phyloP scores from a whole-genome alignment of 2,888 invertebrate genomes.

The Gymnosoma rotundatum region DNA sequence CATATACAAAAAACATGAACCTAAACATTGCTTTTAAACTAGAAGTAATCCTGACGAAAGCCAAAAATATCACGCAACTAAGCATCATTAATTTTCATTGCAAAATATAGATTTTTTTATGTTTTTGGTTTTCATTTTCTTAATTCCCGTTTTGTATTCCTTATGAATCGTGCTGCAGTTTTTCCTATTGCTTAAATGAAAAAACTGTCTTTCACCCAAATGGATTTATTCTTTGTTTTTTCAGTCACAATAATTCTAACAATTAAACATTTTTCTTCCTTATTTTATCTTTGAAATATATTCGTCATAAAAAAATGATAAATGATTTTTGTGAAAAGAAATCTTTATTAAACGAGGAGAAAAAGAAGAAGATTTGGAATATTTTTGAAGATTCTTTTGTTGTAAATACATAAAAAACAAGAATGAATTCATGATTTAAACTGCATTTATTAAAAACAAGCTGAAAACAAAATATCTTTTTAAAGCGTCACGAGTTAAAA shows the following conservation, averaged over 20 bases:
- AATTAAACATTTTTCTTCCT: slow-evolving; percentile 7
- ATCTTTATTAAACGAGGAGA: slow-evolving; percentile 16
- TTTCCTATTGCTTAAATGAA: slow-evolving; percentile 9
- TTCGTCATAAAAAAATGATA: slow-evolving; percentile 50
- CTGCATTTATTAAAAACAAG: background rate
- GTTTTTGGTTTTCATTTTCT: background rate
- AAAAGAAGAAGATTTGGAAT: slow-evolving; percentile 2
- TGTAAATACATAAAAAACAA: slow-evolving; percentile 1
- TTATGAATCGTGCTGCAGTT: slow-evolving; percentile 18
- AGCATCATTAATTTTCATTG: slow-evolving; percentile 46
- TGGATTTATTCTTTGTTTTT: slow-evolving; percentile 1
- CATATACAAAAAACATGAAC: too few species aligned
- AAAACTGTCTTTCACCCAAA: slow-evolving; percentile 11
- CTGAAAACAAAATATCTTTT: background rate
- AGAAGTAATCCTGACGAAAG: background rate
- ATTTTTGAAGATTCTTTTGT: slow-evolving; percentile 19
- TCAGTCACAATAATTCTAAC: slow-evolving; percentile 13
- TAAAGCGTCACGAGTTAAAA: background rate
- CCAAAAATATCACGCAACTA: background rate
- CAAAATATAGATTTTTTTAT: slow-evolving; percentile 22
- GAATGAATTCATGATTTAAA: slow-evolving; percentile 46
- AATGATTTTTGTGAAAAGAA: slow-evolving; percentile 45
- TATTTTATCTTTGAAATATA: slow-evolving; percentile 1
- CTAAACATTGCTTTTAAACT: too few species aligned
- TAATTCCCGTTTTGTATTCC: background rate